Evolutionary conservation across 2,797 vertebrate species (phyloP), one percentile per base, ranked within the genome.

Genomic region (Anas flavirostris): DNA sequence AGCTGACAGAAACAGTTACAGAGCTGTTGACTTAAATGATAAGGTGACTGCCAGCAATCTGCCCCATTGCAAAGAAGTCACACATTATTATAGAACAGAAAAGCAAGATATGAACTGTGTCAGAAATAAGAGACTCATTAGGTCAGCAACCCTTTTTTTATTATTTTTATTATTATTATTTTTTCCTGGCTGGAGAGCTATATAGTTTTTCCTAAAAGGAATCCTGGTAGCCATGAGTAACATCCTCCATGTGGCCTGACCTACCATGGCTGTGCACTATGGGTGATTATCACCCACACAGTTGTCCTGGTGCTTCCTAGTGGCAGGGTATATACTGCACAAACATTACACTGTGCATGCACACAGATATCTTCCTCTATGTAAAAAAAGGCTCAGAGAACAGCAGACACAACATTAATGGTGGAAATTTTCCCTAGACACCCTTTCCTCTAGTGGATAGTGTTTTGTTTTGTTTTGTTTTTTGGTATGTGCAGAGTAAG

Each of bases 391-490:
- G 1, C 10, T 69, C 37, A 56, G 28, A 83, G 14, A 33, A 56
- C 12, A 68, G 22, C 7, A 86, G 37, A 28, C 43, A 12, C 2
- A 5, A 33, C 63, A 67, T 67, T 67, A 9, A 13, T 50, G 12
- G 48, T 73, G 22, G 50, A 82, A 82, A 14, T 8, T 91, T 87
- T 82, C 43, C 67, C 29, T 35, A 17, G 21, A 3, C 18, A 74
- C 16, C 3, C 3, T 85, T 74, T 80, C 68, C 53, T 83, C 29
- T 41, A 31, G 29, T 8, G 6, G 31, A 39, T 25, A 31, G 15
- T 4, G 16, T 4, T 0, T 16, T 91, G 59, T 63, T 48, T 6
- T 0, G 3, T 14, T 91, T 70, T 28, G 41, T 80, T 75, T 74
- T 21, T 68, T 67, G 12, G 5, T 72, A 56, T 0, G 2, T 37